Conservation (phyloP, 1,140 invertebrate species). For the Araneus ventricosus region DNA sequence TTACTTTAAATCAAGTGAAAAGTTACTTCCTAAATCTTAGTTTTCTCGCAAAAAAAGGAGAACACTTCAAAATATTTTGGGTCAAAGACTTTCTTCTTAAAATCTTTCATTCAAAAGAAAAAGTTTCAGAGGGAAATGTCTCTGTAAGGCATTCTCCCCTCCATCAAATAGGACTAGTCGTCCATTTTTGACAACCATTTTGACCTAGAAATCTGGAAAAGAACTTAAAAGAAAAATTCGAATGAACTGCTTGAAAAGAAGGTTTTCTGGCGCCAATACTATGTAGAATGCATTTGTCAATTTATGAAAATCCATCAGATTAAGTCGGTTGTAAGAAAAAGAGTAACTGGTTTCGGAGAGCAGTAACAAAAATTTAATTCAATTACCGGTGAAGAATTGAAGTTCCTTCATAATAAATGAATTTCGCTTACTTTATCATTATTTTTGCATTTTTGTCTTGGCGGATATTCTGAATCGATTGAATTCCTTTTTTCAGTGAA, state of each 20-base stretch:
- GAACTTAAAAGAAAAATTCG: not conserved
- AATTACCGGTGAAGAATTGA: not conserved
- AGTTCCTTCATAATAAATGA: not conserved
- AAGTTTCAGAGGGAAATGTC: not conserved
- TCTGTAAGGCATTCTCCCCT: not conserved
- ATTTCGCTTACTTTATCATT: not conserved
- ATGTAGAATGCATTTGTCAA: conserved; percentile 17
- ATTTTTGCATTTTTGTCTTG: not conserved
- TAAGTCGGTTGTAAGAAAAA: not conserved
- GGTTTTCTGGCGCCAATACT: not conserved
- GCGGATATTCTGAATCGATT: not conserved
- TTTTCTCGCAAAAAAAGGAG: not conserved
- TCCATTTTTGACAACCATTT: conserved; percentile 26
- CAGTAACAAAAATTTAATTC: not conserved
- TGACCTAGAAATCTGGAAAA: conserved; percentile 2
- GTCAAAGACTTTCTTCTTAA: not conserved
- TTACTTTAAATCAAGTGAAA: not conserved
- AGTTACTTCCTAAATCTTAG: not conserved
- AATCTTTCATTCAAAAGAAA: not conserved
- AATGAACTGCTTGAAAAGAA: not conserved
- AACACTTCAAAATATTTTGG: not conserved
- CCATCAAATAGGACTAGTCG: not conserved
- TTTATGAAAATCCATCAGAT: conserved; percentile 40
- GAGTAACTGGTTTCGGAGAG: not conserved
- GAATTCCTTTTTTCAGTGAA: not conserved